These are phyloP conservation scores for Saccostrea glomerata DNA, from an alignment of 1,140 invertebrate species.

Conservation along the genomic window DNA sequence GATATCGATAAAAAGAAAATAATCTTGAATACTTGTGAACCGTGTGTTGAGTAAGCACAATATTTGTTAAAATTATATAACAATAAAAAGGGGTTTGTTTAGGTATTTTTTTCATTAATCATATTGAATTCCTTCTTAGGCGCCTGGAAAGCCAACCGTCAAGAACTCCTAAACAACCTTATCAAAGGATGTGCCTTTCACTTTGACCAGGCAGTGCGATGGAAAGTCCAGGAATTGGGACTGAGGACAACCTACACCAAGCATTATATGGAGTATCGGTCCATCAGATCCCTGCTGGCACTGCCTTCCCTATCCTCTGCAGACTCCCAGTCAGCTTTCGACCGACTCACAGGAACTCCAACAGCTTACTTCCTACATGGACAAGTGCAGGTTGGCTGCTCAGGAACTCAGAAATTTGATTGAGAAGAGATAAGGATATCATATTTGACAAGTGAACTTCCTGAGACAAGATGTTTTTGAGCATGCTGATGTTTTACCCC, in stretches of 20 bases:
- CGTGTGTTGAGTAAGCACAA: no score
- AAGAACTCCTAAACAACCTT: neutral
- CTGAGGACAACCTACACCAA: neutral
- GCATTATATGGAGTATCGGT: neutral
- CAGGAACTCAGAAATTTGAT: no score
- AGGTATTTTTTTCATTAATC: no score
- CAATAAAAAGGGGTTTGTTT: no score
- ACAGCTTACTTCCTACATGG: neutral
- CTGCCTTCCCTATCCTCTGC: neutral
- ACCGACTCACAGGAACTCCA: neutral
- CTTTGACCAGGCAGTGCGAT: constrained; percentile 45
- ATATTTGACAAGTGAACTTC: no score
- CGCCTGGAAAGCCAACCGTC: constrained; percentile 16
- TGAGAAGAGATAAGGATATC: no score
- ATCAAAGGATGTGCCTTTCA: constrained; percentile 52
- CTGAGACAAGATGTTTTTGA: no score
- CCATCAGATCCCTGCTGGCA: neutral
- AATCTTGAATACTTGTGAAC: no score
- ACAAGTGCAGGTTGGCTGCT: neutral
- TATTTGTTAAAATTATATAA: no score
- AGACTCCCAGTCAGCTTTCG: neutral
- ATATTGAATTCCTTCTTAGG: neutral
- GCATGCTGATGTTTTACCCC: no score
- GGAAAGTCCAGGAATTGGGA: constrained; percentile 35
- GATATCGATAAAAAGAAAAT: no score